phyloP scores from a whole-genome alignment of 1,140 invertebrate genomes.

The Micrasema minimum region DNA sequence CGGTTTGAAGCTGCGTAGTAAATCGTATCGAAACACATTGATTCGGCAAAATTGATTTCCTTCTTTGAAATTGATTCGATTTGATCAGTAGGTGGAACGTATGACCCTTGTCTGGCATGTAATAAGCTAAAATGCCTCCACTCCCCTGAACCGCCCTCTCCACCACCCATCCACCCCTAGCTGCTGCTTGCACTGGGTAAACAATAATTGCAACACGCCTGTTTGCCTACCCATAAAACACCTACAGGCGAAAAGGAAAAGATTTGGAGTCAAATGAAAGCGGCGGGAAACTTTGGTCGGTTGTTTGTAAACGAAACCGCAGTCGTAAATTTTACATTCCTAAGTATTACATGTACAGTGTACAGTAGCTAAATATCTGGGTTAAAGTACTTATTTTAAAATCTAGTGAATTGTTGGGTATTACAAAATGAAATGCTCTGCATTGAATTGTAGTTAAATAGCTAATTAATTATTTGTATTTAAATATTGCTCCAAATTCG shows the following conservation, averaged over 20 bases:
- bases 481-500: too few relatives aligned
- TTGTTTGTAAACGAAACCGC: not conserved
- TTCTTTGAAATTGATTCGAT: constrained; percentile 26
- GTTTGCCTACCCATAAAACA: constrained; percentile 49
- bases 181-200: constrained; percentile 17
- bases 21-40: constrained; percentile 4
- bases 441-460: too few relatives aligned
- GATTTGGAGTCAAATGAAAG: not conserved
- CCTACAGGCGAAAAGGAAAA: constrained; percentile 34
- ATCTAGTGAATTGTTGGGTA: too few relatives aligned
- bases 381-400: constrained; percentile 1
- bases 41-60: constrained; percentile 2
- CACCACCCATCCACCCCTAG: not conserved
- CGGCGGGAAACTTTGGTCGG: constrained; percentile 5
- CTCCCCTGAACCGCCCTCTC: not conserved
- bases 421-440: too few relatives aligned
- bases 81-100: constrained; percentile 11
- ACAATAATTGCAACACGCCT: constrained; percentile 49
- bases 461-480: too few relatives aligned
- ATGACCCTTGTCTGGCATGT: constrained; percentile 11
- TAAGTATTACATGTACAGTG: not conserved
- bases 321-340: not conserved
- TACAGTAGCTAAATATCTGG: not conserved
- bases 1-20: not conserved
- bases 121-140: constrained; percentile 18